phyloP scores from a whole-genome alignment of 2,888 invertebrate genomes.

The Diarsia mendica region DNA sequence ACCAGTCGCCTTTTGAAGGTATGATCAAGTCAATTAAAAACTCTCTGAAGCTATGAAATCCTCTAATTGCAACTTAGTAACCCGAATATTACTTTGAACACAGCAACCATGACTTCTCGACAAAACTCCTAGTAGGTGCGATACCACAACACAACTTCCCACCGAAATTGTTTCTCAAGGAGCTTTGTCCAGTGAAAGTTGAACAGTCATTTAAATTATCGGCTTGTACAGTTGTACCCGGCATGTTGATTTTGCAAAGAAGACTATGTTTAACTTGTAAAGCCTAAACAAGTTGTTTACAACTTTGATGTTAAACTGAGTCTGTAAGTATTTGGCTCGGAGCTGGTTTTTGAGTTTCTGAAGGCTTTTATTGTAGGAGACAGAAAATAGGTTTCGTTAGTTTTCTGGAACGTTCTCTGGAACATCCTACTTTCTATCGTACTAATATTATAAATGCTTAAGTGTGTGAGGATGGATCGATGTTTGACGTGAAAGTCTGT shows the following conservation, averaged over 20 bases:
- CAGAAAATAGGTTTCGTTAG: background rate
- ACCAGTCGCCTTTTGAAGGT: too few species aligned
- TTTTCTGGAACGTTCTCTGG: background rate
- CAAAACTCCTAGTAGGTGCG: background rate
- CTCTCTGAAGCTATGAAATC: too few species aligned
- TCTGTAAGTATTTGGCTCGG: slow-evolving; percentile 35
- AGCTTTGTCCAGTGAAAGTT: slow-evolving; percentile 33
- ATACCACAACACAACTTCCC: background rate
- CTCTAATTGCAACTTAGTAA: background rate
- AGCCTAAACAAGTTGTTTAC: slow-evolving; percentile 57
- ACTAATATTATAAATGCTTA: too few species aligned
- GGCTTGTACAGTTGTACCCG: slow-evolving; percentile 3
- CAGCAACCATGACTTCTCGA: background rate
- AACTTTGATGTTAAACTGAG: slow-evolving; percentile 36
- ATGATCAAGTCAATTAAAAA: too few species aligned
- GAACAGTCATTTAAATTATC: slow-evolving; percentile 40
- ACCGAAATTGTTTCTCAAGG: slow-evolving; percentile 19
- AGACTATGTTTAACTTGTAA: slow-evolving; percentile 39
- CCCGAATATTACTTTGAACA: background rate
- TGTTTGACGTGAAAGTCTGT: too few species aligned
- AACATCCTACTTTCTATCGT: too few species aligned
- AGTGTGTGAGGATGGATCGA: too few species aligned
- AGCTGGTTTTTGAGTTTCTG: slow-evolving; percentile 17
- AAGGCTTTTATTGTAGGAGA: slow-evolving; percentile 3
- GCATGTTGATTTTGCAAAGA: slow-evolving; percentile 47